These are phyloP conservation scores for Diarsia dahlii DNA, from an alignment of 2,888 invertebrate genomes.

Conservation along the genomic window DNA sequence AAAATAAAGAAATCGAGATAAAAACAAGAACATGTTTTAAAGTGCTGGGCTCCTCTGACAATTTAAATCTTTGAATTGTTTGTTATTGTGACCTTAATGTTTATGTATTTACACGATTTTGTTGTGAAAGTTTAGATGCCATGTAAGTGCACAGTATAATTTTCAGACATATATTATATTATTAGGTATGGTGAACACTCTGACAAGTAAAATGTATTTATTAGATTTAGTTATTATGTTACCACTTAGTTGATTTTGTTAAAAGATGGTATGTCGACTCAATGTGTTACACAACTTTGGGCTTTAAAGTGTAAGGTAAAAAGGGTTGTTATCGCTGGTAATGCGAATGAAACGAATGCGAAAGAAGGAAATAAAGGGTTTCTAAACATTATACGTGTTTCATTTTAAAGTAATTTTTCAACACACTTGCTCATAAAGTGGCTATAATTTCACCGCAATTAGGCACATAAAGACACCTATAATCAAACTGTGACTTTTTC, in stretches of 20 bases:
- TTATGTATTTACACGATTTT: background rate
- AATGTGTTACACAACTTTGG: constrained; percentile 70
- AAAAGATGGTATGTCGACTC: constrained; percentile 22
- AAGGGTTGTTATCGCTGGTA: constrained; percentile 81
- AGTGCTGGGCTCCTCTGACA: background rate
- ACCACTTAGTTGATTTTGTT: constrained; percentile 24
- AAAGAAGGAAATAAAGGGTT: constrained; percentile 80
- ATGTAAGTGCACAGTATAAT: background rate
- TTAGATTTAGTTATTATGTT: background rate
- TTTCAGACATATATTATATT: background rate
- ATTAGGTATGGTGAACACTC: background rate
- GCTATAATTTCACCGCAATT: too few relatives aligned
- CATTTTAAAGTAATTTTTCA: too few relatives aligned
- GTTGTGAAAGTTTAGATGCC: background rate
- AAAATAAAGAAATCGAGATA: too few relatives aligned
- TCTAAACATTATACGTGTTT: constrained; percentile 69
- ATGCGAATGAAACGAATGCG: constrained; percentile 76
- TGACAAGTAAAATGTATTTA: background rate
- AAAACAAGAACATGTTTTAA: background rate
- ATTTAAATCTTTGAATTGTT: background rate
- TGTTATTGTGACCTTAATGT: background rate
- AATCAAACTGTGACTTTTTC: too few relatives aligned
- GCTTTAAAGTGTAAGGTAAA: constrained; percentile 66
- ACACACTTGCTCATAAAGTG: too few relatives aligned
- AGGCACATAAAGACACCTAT: too few relatives aligned